Base-by-base conservation (phyloP, 2,797 vertebrate genomes). In the Silurus aristotelis region DNA sequence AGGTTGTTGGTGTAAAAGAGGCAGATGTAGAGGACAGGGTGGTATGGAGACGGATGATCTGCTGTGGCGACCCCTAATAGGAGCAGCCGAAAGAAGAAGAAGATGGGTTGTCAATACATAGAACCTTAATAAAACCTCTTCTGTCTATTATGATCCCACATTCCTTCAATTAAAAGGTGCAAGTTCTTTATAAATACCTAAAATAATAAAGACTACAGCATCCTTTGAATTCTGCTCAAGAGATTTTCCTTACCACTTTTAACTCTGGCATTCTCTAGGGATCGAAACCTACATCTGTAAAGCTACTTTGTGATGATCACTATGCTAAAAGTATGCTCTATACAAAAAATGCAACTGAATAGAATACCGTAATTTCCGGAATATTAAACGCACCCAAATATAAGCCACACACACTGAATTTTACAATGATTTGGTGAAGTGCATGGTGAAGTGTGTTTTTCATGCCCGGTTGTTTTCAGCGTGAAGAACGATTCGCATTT, bases 181-280 rank as follows among this genome's bases (percentile, higher is more conserved):
- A 73, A 12, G 20, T 25, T 73, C 12, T 73, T 48, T 52, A 73
- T 73, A 48, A 73, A 27, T 48, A 72, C 70, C 70, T 72, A 71
- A 20, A 72, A n/a, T 52, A 72, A 72, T 14, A 46, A 72, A 72
- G 22, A 5, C 43, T 72, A 22, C 20, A 52, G 43, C 12, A 48
- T 48, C 1, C 43, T 43, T 72, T 14, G 12, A 72, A 12, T 48
- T 14, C 4, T 48, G 5, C 38, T 46, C 2, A 71, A 22, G 19
- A n/a, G 43, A 5, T 31, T 70, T 70, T 19, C 31, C 3, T 43
- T 70, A 3, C 17, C 68, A 70, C 38, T 43, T 70, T 4, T 19
- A 70, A 2, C 31, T 70, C 67, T 70, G 15, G 17, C 17, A 9
- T 70, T 14, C 31, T 70, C 31, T 70, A 70, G 67, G 2, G 2